Conservation (phyloP, 2,888 invertebrate species). For the Opisthograptis luteolata region DNA sequence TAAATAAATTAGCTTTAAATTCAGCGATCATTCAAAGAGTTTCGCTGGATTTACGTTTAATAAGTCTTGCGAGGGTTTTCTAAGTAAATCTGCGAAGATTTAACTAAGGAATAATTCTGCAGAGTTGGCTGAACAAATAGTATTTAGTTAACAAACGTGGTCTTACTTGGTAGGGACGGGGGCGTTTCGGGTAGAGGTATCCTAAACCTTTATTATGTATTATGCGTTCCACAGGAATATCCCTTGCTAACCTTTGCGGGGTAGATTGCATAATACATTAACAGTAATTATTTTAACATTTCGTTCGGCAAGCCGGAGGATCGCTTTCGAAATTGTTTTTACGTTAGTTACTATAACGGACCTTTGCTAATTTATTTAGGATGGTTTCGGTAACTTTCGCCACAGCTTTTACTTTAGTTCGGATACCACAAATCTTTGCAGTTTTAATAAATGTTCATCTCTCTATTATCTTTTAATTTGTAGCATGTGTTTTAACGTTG, state of each 20-base stretch:
- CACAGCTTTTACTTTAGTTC: conserved; percentile 5
- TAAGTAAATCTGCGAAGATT: conserved; percentile 41
- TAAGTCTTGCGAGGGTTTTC: conserved; percentile 32
- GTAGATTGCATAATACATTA: conserved; percentile 74
- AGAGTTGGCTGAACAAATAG: conserved; percentile 37
- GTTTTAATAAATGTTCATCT: too few species aligned
- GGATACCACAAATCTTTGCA: background rate
- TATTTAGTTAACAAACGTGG: conserved; percentile 40
- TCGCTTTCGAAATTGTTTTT: conserved; percentile 56
- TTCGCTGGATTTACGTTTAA: conserved; percentile 40
- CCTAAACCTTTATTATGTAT: conserved; percentile 46
- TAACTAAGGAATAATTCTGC: conserved; percentile 37
- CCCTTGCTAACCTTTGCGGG: conserved; percentile 54
- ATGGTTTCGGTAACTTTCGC: conserved; percentile 20
- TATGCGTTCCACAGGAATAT: conserved; percentile 63
- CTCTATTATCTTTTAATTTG: conserved; percentile 1
- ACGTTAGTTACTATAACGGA: conserved; percentile 45
- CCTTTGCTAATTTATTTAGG: conserved; percentile 32
- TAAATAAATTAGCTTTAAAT: conserved; percentile 49
- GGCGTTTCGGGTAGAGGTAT: conserved; percentile 29
- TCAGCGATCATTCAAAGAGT: conserved; percentile 32
- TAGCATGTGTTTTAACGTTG: conserved; percentile 14
- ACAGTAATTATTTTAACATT: conserved; percentile 73
- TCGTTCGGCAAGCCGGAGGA: conserved; percentile 47
- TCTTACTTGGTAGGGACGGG: conserved; percentile 34